Evolutionary conservation across 2,888 invertebrate genomes (phyloP), one percentile per base, ranked within the genome.

Genomic region (Barypeithes pellucidus): DNA sequence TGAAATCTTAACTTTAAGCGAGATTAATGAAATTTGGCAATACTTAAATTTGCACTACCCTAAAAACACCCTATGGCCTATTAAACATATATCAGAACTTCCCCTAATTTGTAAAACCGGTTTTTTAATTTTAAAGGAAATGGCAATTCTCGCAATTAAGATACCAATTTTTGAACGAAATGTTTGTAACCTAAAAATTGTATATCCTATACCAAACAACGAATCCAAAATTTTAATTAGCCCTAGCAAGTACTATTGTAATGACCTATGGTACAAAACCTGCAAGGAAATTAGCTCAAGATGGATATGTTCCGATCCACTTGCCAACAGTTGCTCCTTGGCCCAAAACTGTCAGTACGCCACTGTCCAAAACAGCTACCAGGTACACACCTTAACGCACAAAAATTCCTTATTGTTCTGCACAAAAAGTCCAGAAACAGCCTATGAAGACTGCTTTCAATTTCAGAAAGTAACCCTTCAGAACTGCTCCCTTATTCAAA

Each of bases 221-320:
- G 20, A 62, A 20, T 62, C 62, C 5, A 62, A 62, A 43, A 62
- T 62, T 4, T 14, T 45, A 24, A 14, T 68, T 24, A 61, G 11
- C 12, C 62, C 69, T 50, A 62, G 50, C 9, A 63, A 63, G 36
- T 69, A 62, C 47, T 69, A 50, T 24, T 69, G 69, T 63, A 63
- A 69, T 16, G 39, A 63, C 16, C 3, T n/a, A 3, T 70, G n/a
- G n/a, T n/a, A n/a, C n/a, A n/a, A n/a, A n/a, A n/a, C n/a, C n/a
- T n/a, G 70, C 22, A 8, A 60, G 11, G 36, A 36, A 36, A 36
- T 36, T 12, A 36, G 9, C 8, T n/a, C n/a, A n/a, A n/a, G n/a
- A n/a, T 36, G 36, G 36, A 9, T 36, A 9, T 36, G 36, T 36
- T 36, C 36, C 36, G 9, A 36, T 12, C 36, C 36, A 36, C 36